Evolutionary conservation across 2,888 invertebrate genomes (phyloP).

Genomic region (Nowickia ferox): DNA sequence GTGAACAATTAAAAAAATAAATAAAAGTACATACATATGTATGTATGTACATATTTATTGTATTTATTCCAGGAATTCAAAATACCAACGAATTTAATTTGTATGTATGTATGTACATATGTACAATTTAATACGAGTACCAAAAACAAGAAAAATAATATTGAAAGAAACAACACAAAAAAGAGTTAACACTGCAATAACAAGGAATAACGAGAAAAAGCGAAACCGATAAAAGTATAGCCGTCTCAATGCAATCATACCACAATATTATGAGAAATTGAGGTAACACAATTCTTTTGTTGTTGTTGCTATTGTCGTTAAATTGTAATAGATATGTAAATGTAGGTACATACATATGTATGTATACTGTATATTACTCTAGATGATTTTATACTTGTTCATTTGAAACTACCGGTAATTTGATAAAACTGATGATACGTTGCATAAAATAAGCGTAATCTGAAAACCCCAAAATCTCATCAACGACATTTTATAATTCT

Average conservation of each 20-base stretch:
- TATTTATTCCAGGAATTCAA: slow-evolving; percentile 65
- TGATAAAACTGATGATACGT: too few species aligned
- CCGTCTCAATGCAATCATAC: slow-evolving; percentile 33
- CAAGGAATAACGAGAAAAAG: slow-evolving; percentile 39
- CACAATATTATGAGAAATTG: slow-evolving; percentile 54
- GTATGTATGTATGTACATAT: neutral
- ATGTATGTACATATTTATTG: neutral
- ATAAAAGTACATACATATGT: slow-evolving; percentile 18
- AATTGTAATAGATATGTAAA: slow-evolving; percentile 1
- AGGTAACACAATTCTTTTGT: slow-evolving; percentile 35
- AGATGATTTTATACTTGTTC: too few species aligned
- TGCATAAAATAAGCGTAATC: too few species aligned
- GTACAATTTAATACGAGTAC: slow-evolving; percentile 67
- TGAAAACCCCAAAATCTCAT: too few species aligned
- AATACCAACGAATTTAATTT: slow-evolving; percentile 64
- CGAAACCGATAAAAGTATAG: slow-evolving; percentile 47
- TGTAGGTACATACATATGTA: slow-evolving; percentile 2
- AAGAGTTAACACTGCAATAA: slow-evolving; percentile 44
- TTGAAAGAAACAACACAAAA: slow-evolving; percentile 16
- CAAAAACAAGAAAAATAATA: slow-evolving; percentile 38
- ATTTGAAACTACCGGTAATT: too few species aligned
- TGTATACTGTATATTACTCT: neutral
- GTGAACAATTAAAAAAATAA: slow-evolving; percentile 79
- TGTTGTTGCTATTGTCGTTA: slow-evolving; percentile 14
- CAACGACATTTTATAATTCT: too few species aligned